These are phyloP conservation scores for Perdita meconis DNA, from an alignment of 2,888 invertebrate genomes.

Conservation along the genomic window DNA sequence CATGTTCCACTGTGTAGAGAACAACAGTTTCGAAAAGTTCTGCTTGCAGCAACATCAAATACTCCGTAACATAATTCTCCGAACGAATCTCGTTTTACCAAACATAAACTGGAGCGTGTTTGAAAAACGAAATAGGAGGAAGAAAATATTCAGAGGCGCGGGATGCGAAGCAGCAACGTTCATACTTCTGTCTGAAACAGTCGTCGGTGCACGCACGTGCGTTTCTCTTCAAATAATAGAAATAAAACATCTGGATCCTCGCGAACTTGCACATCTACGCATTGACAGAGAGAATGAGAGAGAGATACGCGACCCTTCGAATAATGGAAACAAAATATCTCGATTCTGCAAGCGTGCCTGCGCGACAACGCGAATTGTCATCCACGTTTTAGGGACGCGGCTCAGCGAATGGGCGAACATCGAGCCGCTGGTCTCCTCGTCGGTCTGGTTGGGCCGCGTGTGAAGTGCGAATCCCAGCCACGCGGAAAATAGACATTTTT, in stretches of 20 bases:
- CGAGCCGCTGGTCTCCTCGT: not conserved
- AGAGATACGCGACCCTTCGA: too few relatives aligned
- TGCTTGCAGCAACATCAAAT: too few relatives aligned
- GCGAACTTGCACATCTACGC: not conserved
- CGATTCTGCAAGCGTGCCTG: not conserved
- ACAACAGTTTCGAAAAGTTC: too few relatives aligned
- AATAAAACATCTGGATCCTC: conserved; percentile 28
- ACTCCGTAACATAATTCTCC: too few relatives aligned
- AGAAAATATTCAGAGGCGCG: conserved; percentile 6
- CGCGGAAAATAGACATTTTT: not conserved
- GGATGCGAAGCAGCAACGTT: conserved; percentile 33
- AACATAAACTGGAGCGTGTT: conserved; percentile 6
- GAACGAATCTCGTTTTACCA: not conserved
- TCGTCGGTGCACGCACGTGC: too few relatives aligned
- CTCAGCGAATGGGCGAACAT: not conserved
- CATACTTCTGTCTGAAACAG: conserved; percentile 38
- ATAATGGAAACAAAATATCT: conserved; percentile 6
- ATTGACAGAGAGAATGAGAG: too few relatives aligned
- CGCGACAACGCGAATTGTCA: conserved; percentile 4
- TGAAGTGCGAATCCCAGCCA: not conserved
- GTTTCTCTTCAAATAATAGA: conserved; percentile 20
- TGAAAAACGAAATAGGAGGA: not conserved
- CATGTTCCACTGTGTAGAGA: too few relatives aligned
- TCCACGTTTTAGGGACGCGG: too few relatives aligned
- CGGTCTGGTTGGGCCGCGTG: not conserved